Evolutionary conservation across 2,797 vertebrate genomes (phyloP), one percentile per base, ranked within the genome.

Genomic region (Crocodylus rhombifer): DNA sequence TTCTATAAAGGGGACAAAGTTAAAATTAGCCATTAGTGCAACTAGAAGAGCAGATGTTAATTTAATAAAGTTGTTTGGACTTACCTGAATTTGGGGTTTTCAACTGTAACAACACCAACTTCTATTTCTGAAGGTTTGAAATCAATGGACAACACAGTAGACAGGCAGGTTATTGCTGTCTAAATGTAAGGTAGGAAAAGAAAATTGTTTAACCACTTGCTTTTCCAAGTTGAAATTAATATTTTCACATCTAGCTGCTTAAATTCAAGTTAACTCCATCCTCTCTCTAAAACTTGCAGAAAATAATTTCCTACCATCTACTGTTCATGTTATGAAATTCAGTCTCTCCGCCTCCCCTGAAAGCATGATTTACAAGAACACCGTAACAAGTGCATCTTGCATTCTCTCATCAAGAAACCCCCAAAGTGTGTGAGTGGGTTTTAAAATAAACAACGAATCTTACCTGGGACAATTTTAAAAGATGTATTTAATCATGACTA

Each of bases 121-220:
- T 99, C 99, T 82, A 99, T 98, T 98, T 99, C 99, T 95, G 99
- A 99, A 94, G 99, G 99, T 96, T 99, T 99, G 98, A 99, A 99
- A 98, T 99, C 99, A 96, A 99, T 99, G 86, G 99, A 99, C 82
- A 99, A 98, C 90, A 99, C 99, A 87, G 99, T 99, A 91, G 99
- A 99, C 94, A 99, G 98, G 96, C 99, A 99, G 30, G 99, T 99
- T 97, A 99, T 98, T 30, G 98, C 99, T 55, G 99, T 99, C 99
- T 99, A 96, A 90, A 98, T 96, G 88, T 58, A 82, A 97, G 89
- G 81, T 5, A 61, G 88, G 8, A 93, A 91, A 87, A 33, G 85
- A 63, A 87, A 88, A 89, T 33, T 18, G 93, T 5, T 21, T 62
- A 60, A 6, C 4, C 1, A 5, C 61, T 71, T 55, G 36, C 20